phyloP scores from a whole-genome alignment of 1,140 invertebrate species.

The Drosophila prosaltans region DNA sequence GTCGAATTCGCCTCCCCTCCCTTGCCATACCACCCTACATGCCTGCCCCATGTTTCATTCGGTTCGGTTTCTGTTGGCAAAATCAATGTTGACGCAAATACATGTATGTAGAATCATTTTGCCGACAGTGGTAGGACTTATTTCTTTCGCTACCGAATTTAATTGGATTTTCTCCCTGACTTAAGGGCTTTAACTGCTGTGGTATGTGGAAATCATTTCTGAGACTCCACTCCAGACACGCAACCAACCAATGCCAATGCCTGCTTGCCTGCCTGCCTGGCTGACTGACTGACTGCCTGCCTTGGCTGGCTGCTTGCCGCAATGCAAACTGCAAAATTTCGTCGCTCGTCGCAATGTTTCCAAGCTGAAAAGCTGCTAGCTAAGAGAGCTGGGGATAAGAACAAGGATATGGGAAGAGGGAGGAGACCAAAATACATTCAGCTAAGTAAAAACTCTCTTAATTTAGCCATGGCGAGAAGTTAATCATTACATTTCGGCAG shows the following conservation, averaged over 20 bases:
- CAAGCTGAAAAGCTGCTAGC: background rate
- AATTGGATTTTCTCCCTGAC: conserved; percentile 82
- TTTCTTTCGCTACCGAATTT: conserved; percentile 82
- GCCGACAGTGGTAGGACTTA: conserved; percentile 78
- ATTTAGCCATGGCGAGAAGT: conserved; percentile 74
- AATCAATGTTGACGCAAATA: conserved; percentile 81
- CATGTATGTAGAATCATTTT: conserved; percentile 82
- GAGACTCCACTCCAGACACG: conserved; percentile 58
- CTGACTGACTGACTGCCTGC: background rate
- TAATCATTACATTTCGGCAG: conserved; percentile 76
- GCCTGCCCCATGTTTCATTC: conserved; percentile 25
- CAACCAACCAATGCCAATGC: conserved; percentile 46
- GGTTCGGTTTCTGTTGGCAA: conserved; percentile 57
- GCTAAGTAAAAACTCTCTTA: conserved; percentile 76
- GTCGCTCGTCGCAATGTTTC: conserved; percentile 15
- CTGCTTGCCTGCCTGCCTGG: background rate
- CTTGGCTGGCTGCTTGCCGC: background rate
- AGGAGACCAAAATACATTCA: conserved; percentile 1
- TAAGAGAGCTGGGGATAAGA: background rate
- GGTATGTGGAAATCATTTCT: conserved; percentile 81
- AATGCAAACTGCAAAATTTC: conserved; percentile 7
- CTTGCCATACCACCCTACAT: background rate
- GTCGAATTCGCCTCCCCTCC: background rate
- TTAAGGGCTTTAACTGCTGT: conserved; percentile 81
- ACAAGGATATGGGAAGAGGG: background rate